Conservation (phyloP, 2,888 invertebrate species). For the Oligia latruncula region DNA sequence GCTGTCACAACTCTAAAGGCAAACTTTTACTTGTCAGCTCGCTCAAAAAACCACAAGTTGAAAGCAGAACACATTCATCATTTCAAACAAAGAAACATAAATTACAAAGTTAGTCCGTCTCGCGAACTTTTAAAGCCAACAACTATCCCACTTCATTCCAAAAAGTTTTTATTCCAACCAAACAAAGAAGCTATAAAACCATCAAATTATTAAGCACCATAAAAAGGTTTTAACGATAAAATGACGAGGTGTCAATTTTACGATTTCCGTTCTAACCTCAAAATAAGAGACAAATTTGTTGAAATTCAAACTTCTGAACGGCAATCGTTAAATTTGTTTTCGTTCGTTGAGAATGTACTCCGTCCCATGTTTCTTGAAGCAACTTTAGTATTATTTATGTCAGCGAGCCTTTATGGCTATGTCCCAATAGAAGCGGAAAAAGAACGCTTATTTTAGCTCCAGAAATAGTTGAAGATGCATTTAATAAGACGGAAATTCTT, state of each 20-base stretch:
- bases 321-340: conserved; percentile 67
- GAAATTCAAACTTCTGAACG: conserved; percentile 47
- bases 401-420: conserved; percentile 79
- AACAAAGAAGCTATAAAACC: conserved; percentile 42
- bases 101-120: conserved; percentile 73
- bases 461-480: conserved; percentile 13
- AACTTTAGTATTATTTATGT: conserved; percentile 86
- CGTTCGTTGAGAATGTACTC: conserved; percentile 47
- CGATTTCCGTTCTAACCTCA: conserved; percentile 43
- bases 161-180: conserved; percentile 52
- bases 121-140: conserved; percentile 50
- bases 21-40: conserved; percentile 53
- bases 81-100: conserved; percentile 78
- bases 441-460: not conserved
- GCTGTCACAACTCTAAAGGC: conserved; percentile 48
- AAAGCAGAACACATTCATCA: conserved; percentile 57
- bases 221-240: conserved; percentile 47
- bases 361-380: conserved; percentile 76
- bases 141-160: conserved; percentile 40
- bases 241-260: conserved; percentile 55
- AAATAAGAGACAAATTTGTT: conserved; percentile 48
- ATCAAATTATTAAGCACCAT: conserved; percentile 61
- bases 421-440: conserved; percentile 34
- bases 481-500: conserved; percentile 1
- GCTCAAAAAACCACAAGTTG: conserved; percentile 58